These are phyloP conservation scores for Calcarius ornatus DNA, from an alignment of 2,113 vertebrate species.

Conservation along the genomic window DNA sequence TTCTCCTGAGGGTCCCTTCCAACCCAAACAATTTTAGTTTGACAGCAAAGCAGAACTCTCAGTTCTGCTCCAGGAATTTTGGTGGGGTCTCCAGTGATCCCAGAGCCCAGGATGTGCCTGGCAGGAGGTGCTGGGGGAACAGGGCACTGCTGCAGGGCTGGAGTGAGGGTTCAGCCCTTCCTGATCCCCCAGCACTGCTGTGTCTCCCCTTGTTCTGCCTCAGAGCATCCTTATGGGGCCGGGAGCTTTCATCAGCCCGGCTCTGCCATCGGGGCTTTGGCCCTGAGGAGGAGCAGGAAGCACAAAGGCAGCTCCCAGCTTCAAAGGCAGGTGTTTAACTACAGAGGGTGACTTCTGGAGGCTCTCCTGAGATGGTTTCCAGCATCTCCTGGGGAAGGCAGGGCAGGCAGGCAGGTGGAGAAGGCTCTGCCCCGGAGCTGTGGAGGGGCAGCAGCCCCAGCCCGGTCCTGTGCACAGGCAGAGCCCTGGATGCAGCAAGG, in stretches of 20 bases:
- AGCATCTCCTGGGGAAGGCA: neutral
- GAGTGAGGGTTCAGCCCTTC: neutral
- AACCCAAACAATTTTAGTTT: neutral
- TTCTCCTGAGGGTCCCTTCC: neutral
- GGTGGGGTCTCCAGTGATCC: neutral
- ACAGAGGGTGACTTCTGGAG: neutral
- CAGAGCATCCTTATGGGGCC: neutral
- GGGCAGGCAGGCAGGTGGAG: neutral
- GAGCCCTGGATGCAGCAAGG: neutral
- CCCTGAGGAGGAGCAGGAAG: neutral
- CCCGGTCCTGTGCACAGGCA: rapidly evolving
- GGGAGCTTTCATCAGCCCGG: neutral
- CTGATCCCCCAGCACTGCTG: neutral
- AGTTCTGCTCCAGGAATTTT: neutral
- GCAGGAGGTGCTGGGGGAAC: neutral
- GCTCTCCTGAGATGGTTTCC: neutral
- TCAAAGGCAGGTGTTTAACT: slow-evolving; percentile 10
- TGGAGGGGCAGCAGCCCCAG: neutral
- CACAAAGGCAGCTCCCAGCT: neutral
- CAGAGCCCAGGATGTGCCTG: rapidly evolving
- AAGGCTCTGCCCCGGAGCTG: neutral
- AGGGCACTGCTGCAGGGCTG: neutral
- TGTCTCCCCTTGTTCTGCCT: neutral
- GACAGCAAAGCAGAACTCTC: neutral
- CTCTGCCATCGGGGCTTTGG: neutral